phyloP scores from a whole-genome alignment of 2,113 vertebrate species.

The Halcyon malimbica region DNA sequence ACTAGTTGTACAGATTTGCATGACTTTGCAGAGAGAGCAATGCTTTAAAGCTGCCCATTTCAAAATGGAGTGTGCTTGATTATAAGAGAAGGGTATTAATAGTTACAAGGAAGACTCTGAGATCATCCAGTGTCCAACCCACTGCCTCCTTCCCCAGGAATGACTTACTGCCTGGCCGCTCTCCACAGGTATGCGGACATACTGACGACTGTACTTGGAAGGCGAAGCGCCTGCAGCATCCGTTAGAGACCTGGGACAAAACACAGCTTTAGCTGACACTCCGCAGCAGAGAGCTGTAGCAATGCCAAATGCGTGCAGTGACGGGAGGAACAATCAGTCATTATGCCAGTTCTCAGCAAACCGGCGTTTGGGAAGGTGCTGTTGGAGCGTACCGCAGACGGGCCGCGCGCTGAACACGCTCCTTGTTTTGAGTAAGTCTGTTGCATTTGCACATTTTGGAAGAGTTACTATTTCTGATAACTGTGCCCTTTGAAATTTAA shows the following conservation, averaged over 20 bases:
- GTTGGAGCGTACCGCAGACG: background rate
- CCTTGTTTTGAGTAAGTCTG: background rate
- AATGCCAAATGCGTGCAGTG: background rate
- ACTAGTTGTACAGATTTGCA: background rate
- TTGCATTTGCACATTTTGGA: fast-evolving
- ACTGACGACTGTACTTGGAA: conserved; percentile 62
- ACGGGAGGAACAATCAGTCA: background rate
- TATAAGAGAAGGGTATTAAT: background rate
- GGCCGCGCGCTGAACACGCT: background rate
- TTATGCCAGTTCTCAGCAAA: background rate
- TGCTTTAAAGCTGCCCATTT: background rate
- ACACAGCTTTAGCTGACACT: background rate
- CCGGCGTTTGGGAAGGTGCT: background rate
- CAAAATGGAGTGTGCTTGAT: background rate
- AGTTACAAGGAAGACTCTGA: background rate
- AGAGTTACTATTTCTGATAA: background rate
- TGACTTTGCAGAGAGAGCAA: background rate
- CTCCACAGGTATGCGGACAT: conserved; percentile 63
- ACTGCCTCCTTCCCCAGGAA: background rate
- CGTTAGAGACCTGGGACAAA: conserved; percentile 52
- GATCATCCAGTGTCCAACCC: background rate
- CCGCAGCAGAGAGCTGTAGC: background rate
- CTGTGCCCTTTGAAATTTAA: background rate
- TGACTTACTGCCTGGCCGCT: conserved; percentile 63
- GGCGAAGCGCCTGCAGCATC: conserved; percentile 46